Percentiles rank a stretch among this genome's conserved stretches.
Conservation (phyloP, 2,113 vertebrate genomes). For the Indicator indicator region DNA sequence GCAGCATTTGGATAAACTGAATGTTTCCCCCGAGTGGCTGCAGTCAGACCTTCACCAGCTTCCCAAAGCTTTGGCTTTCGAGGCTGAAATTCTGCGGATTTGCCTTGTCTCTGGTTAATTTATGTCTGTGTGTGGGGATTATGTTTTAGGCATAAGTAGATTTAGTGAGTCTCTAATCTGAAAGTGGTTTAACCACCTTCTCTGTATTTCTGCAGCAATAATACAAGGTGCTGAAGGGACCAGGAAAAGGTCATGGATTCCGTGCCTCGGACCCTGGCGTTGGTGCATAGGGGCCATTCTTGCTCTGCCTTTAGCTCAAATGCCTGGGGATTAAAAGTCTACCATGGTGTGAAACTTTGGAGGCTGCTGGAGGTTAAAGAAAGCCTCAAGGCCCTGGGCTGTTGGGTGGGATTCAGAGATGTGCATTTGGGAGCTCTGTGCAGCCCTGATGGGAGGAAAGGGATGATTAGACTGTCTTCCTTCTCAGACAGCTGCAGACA, state of each 20-base stretch:
- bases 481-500: not conserved
- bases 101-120: not conserved
- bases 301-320: not conserved
- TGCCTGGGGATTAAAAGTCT: fast-evolving
- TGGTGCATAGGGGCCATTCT: not conserved
- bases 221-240: fast-evolving
- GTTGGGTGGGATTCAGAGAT: not conserved
- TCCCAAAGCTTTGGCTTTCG: not conserved
- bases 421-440: fast-evolving
- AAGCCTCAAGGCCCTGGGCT: not conserved
- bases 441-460: not conserved
- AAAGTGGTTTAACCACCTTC: not conserved
- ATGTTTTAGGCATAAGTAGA: not conserved
- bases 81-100: not conserved
- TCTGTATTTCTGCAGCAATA: not conserved
- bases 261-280: not conserved
- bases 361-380: not conserved
- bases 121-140: no score
- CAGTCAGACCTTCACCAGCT: not conserved
- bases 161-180: not conserved
- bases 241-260: not conserved
- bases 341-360: not conserved
- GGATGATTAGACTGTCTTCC: not conserved
- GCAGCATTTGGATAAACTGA: fast-evolving
- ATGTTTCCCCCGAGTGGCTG: not conserved